Percentiles rank a stretch among this genome's conserved stretches.
phyloP scores from a whole-genome alignment of 2,888 invertebrate species.

The Thecocarcelia acutangulata region DNA sequence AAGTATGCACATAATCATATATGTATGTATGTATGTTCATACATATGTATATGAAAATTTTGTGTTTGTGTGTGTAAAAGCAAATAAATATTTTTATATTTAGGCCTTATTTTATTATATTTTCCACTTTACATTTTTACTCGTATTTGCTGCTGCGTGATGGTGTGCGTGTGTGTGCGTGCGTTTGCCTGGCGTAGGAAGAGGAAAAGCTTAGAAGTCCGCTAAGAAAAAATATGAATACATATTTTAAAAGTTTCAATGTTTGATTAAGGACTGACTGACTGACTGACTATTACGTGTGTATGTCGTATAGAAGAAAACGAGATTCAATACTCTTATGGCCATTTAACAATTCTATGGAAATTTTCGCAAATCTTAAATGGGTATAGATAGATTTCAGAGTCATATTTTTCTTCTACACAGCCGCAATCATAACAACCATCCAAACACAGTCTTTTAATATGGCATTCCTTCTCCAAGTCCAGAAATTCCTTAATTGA shows the following conservation, averaged over 20 bases:
- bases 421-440: neutral
- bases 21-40: no score
- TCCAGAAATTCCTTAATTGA: slow-evolving; percentile 47
- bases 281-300: neutral
- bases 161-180: neutral
- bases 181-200: neutral
- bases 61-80: neutral
- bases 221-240: slow-evolving; percentile 27
- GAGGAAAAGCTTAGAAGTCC: neutral
- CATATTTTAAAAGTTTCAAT: slow-evolving; percentile 6
- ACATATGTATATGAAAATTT: no score
- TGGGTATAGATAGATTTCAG: slow-evolving; percentile 49
- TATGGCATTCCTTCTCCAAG: slow-evolving; percentile 9
- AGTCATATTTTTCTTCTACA: slow-evolving; percentile 38
- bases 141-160: no score
- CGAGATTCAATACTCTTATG: slow-evolving; percentile 26
- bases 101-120: slow-evolving; percentile 22
- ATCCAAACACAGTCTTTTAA: slow-evolving; percentile 10
- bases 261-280: neutral
- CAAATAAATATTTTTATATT: neutral
- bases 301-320: neutral
- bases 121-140: neutral
- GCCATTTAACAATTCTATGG: slow-evolving; percentile 37
- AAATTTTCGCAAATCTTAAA: slow-evolving; percentile 52
- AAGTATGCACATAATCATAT: no score